These are phyloP conservation scores for Aphaenogaster rudis DNA, from an alignment of 1,140 invertebrate genomes.

Conservation along the genomic window DNA sequence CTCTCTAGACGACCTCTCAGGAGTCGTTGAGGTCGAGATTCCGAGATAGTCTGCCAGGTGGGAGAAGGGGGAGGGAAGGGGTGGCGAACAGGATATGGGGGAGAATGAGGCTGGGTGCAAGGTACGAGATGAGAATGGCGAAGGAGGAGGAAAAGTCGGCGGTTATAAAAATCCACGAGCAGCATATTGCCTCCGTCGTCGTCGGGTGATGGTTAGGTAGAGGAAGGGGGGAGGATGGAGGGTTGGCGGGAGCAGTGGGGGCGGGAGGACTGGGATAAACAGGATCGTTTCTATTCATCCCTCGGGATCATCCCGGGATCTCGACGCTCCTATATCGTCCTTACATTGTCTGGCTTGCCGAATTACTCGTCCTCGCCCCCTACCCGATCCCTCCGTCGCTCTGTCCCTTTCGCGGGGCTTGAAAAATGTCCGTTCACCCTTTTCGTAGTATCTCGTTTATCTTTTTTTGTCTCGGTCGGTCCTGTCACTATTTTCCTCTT, in stretches of 20 bases:
- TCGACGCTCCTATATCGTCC: slow-evolving; percentile 53
- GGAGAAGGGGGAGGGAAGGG: background rate
- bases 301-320: slow-evolving; percentile 79
- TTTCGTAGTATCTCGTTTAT: slow-evolving; percentile 45
- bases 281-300: slow-evolving; percentile 83
- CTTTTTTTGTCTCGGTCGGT: background rate
- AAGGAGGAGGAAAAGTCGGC: slow-evolving; percentile 49
- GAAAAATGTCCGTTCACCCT: slow-evolving; percentile 48
- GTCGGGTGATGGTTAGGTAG: background rate
- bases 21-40: slow-evolving; percentile 64
- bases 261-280: slow-evolving; percentile 70
- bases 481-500: slow-evolving; percentile 14
- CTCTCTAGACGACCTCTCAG: slow-evolving; percentile 39
- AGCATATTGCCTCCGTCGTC: slow-evolving; percentile 66
- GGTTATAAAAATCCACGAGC: slow-evolving; percentile 67
- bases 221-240: background rate
- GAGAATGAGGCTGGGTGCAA: slow-evolving; percentile 6
- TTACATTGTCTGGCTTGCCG: slow-evolving; percentile 59
- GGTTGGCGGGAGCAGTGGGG: background rate
- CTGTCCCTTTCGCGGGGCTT: background rate
- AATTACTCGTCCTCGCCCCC: slow-evolving; percentile 47
- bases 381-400: background rate
- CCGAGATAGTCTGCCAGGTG: slow-evolving; percentile 52
- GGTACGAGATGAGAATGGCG: slow-evolving; percentile 34
- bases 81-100: background rate